These are phyloP conservation scores for Neodon shergylaensis DNA, from an alignment of 2,113 vertebrate genomes.

Conservation along the genomic window DNA sequence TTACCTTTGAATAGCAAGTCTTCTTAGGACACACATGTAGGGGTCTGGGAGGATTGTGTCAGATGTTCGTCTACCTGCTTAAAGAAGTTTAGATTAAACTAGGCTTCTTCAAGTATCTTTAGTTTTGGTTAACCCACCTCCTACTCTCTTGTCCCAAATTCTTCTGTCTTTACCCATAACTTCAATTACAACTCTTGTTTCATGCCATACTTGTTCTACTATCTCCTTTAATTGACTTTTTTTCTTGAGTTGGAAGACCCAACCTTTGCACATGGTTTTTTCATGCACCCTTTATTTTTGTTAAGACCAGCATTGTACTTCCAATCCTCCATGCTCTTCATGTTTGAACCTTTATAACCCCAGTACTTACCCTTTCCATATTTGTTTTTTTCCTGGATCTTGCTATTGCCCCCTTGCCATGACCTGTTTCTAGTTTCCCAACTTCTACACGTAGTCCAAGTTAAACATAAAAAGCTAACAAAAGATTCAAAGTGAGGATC, in stretches of 20 bases:
- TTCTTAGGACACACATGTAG: background rate
- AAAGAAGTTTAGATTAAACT: background rate
- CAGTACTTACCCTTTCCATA: background rate
- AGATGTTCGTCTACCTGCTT: background rate
- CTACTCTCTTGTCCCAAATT: too few species aligned
- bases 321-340: too few species aligned
- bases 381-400: background rate
- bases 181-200: background rate
- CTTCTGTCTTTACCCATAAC: too few species aligned
- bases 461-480: background rate
- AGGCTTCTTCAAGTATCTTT: background rate
- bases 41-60: background rate
- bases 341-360: background rate
- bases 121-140: background rate
- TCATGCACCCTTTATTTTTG: background rate
- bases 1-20: background rate
- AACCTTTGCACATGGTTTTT: too few species aligned
- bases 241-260: background rate
- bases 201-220: background rate
- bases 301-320: background rate
- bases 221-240: background rate
- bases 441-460: background rate
- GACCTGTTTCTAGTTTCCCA: background rate
- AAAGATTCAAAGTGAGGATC: background rate
- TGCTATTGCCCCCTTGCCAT: background rate